Percentiles rank a stretch among this genome's conserved stretches.
phyloP scores from a whole-genome alignment of 2,797 vertebrate species.

The Dendrocincla fuliginosa region DNA sequence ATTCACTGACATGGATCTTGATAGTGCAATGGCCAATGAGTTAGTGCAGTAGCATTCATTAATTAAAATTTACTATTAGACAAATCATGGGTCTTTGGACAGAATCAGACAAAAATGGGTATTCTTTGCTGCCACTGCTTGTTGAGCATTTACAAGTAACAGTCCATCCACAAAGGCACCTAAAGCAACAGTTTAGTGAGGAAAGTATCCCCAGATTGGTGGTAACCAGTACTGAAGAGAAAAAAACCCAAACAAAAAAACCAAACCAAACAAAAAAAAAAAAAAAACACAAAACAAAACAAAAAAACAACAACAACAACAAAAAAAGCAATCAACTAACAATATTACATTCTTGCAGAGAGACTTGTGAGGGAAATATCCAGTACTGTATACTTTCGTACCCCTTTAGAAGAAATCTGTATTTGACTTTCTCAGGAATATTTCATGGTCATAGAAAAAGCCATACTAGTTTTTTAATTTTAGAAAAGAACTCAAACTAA shows the following conservation, averaged over 20 bases:
- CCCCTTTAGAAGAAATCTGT: background rate
- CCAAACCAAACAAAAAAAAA: background rate
- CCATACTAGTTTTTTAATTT: background rate
- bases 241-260: background rate
- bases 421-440: background rate
- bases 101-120: background rate
- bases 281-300: background rate
- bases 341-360: background rate
- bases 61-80: constrained; percentile 10
- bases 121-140: background rate
- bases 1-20: background rate
- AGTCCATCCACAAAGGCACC: background rate
- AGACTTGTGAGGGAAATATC: background rate
- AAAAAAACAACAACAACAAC: too few species aligned
- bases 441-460: background rate
- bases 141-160: background rate
- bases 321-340: too few species aligned
- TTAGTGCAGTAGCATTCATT: background rate
- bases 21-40: background rate
- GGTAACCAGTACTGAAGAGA: background rate
- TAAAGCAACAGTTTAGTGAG: background rate
- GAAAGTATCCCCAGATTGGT: background rate
- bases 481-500: background rate
- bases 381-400: background rate
- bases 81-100: background rate